Conservation (phyloP, 2,113 vertebrate genomes). For the Myotis lucifugus region DNA sequence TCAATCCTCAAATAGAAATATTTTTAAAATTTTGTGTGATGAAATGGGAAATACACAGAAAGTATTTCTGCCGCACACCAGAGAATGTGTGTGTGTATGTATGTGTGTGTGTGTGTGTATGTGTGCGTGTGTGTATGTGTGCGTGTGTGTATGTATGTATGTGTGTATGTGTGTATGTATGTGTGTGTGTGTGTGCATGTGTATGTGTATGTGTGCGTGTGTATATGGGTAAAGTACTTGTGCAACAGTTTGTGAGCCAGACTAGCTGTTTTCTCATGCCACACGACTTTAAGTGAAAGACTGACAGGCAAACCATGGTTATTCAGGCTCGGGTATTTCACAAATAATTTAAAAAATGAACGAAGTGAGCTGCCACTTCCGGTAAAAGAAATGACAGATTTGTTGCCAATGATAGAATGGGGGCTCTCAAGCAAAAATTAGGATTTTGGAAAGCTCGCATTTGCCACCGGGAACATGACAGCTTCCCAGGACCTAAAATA, state of each 20-base stretch:
- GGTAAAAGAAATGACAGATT: constrained; percentile 31
- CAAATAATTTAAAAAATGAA: neutral
- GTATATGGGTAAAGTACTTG: neutral
- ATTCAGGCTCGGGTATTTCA: neutral
- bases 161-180: neutral
- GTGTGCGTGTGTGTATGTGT: no score
- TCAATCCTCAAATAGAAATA: neutral
- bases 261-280: neutral
- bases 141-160: neutral
- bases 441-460: constrained; percentile 27
- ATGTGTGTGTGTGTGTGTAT: neutral
- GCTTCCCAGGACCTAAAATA: neutral
- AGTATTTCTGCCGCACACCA: neutral
- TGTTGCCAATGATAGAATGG: constrained; percentile 20
- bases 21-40: constrained; percentile 5
- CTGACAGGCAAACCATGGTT: neutral
- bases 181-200: no score
- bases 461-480: neutral
- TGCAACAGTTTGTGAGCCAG: neutral
- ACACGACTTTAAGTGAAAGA: neutral
- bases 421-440: constrained; percentile 47
- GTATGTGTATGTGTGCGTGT: no score
- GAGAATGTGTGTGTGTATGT: neutral
- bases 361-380: neutral
- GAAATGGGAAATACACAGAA: neutral